Base-by-base conservation (phyloP, 2,888 invertebrate genomes). In the Drosophila subquinaria region DNA sequence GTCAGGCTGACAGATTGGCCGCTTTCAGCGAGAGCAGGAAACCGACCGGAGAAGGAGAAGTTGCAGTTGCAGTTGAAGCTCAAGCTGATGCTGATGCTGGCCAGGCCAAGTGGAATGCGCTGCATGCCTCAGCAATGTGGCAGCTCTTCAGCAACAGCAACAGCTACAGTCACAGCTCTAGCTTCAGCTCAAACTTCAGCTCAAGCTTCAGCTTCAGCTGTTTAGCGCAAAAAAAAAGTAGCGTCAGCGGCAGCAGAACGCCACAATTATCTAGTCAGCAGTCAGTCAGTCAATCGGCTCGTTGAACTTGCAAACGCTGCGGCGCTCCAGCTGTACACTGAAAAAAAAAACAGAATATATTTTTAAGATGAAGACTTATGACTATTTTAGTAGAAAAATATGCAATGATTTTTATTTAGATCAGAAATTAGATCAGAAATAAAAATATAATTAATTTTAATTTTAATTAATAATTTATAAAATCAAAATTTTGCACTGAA, bases 221-320 rank as follows among this genome's bases (percentile, higher is more conserved):
- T 79, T 82, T 73, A 78, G 74, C 65, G 73, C 73, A 71, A 79
- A 76, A 38, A 51, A 61, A 59, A 62, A 53, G 71, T 76, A 75
- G 82, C 82, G 68, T 80, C 79, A 73, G 72, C 79, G 57, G 76
- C 81, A 79, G 83, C 81, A 81, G 83, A 85, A 90, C 80, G 88
- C 87, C 89, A 90, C 91, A 91, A 91, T 91, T 91, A 91, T 91
- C 91, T 91, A 91, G 91, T 91, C 91, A 91, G 82, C 90, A 91
- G 91, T 90, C 82, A 82, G 82, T 84, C 84, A 84, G 84, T 85
- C 84, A 85, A 87, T 82, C 84, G 87, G 84, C 90, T 91, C 76
- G 89, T 91, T 91, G 91, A 91, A 91, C 91, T 91, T 90, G 88
- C 79, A 82, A 78, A 76, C 73, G 36, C 36, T n/a, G 36, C 36